Evolutionary conservation across 2,888 invertebrate species (phyloP), one percentile per base, ranked within the genome.

Genomic region (Amaurobius ferox): DNA sequence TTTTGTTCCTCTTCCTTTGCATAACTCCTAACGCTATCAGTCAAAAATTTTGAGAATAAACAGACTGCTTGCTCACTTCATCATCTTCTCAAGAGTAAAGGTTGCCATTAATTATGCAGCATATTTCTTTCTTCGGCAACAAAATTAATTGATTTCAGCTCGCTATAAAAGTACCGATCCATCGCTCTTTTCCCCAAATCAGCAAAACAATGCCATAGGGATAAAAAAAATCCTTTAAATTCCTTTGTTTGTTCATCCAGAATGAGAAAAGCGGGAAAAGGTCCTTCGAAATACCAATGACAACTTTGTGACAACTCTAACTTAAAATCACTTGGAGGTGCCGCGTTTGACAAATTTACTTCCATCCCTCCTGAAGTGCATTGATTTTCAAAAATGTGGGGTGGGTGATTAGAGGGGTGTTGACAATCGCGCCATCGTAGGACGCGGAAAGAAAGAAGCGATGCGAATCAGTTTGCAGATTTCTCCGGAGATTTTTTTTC

Each of bases 251-350:
- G n/a, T 35, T 35, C 9, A 35, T 35, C 35, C 5, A 5, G 35
- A 35, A n/a, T n/a, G n/a, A 9, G 6, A 35, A 35, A 35, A 9
- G 6, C 9, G 35, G 55, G 2, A 55, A 55, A 55, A 23, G 55
- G 23, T 55, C 55, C 55, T 23, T 23, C 23, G 55, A 55, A 55
- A 55, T 23, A 5, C 3, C 23, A 55, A 7, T 55, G 55, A 55
- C 23, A 55, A 55, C 55, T 55, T n/a, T n/a, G n/a, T n/a, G n/a
- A n/a, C n/a, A n/a, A n/a, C 23, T 55, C 55, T 55, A 23, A 55
- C 23, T 55, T 55, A 23, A 55, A 55, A 55, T 3, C 55, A 55
- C 55, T 55, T 55, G 55, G 55, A 55, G 55, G 55, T 55, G 19
- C 23, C 55, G 55, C 19, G 23, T 23, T 23, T 55, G 55, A 55